Evolutionary conservation across 2,888 invertebrate genomes (phyloP).

Genomic region (Drosophila austrosaltans): DNA sequence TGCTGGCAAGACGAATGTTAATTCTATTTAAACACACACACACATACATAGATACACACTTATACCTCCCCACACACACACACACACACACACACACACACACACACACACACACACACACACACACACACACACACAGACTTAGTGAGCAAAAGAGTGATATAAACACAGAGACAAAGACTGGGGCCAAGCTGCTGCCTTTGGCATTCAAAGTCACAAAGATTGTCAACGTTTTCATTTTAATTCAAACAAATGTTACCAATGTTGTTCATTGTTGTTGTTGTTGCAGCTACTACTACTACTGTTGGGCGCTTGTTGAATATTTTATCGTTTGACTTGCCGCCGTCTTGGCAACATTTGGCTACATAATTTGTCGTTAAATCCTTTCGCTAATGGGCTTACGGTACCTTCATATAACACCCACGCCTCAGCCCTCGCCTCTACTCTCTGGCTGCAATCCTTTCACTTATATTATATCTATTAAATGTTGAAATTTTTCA

Average conservation of each 20-base stretch:
- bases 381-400: slow-evolving; percentile 63
- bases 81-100: slow-evolving; percentile 22
- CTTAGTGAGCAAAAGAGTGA: slow-evolving; percentile 3
- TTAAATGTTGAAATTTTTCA: neutral
- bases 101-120: slow-evolving; percentile 40
- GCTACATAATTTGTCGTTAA: slow-evolving; percentile 65
- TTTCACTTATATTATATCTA: neutral
- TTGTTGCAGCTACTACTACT: slow-evolving; percentile 41
- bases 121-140: slow-evolving; percentile 3
- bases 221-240: slow-evolving; percentile 78
- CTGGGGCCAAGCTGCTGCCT: slow-evolving; percentile 29
- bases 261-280: slow-evolving; percentile 71
- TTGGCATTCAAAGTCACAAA: slow-evolving; percentile 72
- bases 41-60: slow-evolving; percentile 23
- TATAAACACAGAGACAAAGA: slow-evolving; percentile 25
- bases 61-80: neutral
- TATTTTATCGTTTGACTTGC: slow-evolving; percentile 76
- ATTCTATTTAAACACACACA: slow-evolving; percentile 72
- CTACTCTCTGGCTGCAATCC: neutral
- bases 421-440: neutral
- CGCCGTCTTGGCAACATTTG: slow-evolving; percentile 74
- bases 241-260: slow-evolving; percentile 78
- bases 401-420: slow-evolving; percentile 7
- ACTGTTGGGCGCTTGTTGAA: slow-evolving; percentile 68
- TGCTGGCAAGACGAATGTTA: slow-evolving; percentile 73